phyloP scores from a whole-genome alignment of 2,797 vertebrate genomes.

The Iguana delicatissima region DNA sequence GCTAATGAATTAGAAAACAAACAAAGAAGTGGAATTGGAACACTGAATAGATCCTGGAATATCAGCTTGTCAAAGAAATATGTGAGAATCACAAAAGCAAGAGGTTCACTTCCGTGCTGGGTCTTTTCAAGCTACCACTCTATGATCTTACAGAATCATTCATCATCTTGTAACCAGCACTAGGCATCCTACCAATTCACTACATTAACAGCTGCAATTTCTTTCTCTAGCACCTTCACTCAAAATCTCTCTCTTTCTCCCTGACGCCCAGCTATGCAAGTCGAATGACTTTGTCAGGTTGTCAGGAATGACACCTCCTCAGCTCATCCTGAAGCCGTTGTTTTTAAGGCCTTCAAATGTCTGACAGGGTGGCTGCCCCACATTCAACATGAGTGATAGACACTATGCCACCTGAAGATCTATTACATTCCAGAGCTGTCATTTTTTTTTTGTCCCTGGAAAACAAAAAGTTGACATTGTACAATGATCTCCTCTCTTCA shows the following conservation, averaged over 20 bases:
- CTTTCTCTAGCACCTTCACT: background rate
- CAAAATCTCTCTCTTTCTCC: background rate
- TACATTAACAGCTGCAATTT: background rate
- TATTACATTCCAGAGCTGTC: background rate
- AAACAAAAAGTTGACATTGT: background rate
- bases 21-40: background rate
- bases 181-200: background rate
- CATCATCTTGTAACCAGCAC: background rate
- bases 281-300: constrained; percentile 10
- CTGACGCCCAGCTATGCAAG: background rate
- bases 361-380: background rate
- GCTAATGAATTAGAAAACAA: background rate
- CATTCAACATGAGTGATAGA: constrained; percentile 1
- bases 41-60: background rate
- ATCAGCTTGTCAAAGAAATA: background rate
- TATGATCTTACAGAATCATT: background rate
- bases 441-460: background rate
- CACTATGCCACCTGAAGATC: background rate
- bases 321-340: background rate
- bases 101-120: background rate
- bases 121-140: background rate
- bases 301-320: background rate
- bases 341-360: background rate
- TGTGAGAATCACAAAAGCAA: constrained; percentile 1
- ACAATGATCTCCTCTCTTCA: background rate